A percentile compares a stretch with the other conserved stretches of the same genome.
phyloP scores from a whole-genome alignment of 2,113 vertebrate species.

The Hemiscyllium ocellatum region DNA sequence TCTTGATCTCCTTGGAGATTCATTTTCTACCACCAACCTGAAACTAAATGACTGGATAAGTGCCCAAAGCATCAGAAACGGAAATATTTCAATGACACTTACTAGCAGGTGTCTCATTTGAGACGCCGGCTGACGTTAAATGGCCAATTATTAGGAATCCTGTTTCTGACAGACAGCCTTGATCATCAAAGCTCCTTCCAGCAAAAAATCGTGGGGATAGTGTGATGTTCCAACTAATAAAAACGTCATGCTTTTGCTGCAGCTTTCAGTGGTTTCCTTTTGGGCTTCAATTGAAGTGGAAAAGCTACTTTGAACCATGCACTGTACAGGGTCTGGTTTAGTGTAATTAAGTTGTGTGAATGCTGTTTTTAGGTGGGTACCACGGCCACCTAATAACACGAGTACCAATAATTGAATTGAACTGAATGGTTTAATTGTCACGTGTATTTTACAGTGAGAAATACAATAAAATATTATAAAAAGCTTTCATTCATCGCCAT shows the following conservation, averaged over 20 bases:
- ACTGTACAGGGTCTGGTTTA: not conserved
- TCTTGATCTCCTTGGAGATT: not conserved
- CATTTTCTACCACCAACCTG: not conserved
- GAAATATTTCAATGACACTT: not conserved
- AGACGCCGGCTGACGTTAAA: not conserved
- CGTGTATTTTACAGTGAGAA: too few relatives aligned
- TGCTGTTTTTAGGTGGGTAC: not conserved
- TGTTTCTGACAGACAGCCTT: not conserved
- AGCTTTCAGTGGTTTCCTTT: not conserved
- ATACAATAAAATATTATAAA: too few relatives aligned
- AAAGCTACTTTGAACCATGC: not conserved
- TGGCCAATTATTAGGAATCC: not conserved
- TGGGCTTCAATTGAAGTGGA: not conserved
- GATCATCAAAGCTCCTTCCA: not conserved
- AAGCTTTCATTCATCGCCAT: too few relatives aligned
- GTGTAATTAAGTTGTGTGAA: not conserved
- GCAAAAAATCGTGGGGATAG: not conserved
- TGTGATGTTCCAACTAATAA: not conserved
- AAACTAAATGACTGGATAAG: not conserved
- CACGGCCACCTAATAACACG: not conserved
- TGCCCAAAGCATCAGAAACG: not conserved
- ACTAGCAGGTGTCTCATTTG: not conserved
- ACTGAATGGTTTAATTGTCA: too few relatives aligned
- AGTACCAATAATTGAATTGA: not conserved
- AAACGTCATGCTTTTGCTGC: not conserved